These are phyloP conservation scores for Anoplophora glabripennis DNA, from an alignment of 1,140 invertebrate species.

Conservation along the genomic window DNA sequence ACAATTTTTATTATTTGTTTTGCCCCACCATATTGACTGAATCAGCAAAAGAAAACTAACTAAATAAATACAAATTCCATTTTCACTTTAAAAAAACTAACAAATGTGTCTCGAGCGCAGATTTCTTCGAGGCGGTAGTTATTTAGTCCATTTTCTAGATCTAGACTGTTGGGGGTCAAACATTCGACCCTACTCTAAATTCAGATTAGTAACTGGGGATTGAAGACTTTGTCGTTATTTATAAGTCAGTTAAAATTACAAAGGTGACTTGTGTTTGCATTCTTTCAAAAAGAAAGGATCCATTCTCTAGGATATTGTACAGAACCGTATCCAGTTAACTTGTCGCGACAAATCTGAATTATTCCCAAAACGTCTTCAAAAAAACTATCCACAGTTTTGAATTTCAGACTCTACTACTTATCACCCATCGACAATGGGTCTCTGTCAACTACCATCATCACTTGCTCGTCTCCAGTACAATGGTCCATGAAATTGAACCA, in stretches of 20 bases:
- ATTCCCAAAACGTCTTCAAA: too few relatives aligned
- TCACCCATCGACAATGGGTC: conserved; percentile 38
- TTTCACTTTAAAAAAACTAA: neutral
- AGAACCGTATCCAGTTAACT: neutral
- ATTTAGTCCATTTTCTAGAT: too few relatives aligned
- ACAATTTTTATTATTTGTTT: too few relatives aligned
- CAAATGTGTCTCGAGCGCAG: neutral
- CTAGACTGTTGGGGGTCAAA: neutral
- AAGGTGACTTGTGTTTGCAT: neutral
- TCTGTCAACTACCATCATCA: conserved; percentile 45
- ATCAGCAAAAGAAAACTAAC: neutral
- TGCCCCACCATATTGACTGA: too few relatives aligned
- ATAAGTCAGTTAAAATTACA: neutral
- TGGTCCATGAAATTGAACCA: conserved; percentile 34
- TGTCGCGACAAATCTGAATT: too few relatives aligned
- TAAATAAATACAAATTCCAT: neutral
- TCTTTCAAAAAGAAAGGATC: neutral
- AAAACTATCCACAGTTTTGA: too few relatives aligned
- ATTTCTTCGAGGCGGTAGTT: too few relatives aligned
- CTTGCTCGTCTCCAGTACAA: conserved; percentile 44
- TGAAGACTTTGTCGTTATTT: neutral
- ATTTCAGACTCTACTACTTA: conserved; percentile 40
- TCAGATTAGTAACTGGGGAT: neutral
- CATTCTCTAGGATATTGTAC: neutral
- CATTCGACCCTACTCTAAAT: conserved; percentile 2